A percentile compares a stretch with the other conserved stretches of the same genome.
Conservation (phyloP, 1,140 invertebrate genomes). For the Limonius californicus region DNA sequence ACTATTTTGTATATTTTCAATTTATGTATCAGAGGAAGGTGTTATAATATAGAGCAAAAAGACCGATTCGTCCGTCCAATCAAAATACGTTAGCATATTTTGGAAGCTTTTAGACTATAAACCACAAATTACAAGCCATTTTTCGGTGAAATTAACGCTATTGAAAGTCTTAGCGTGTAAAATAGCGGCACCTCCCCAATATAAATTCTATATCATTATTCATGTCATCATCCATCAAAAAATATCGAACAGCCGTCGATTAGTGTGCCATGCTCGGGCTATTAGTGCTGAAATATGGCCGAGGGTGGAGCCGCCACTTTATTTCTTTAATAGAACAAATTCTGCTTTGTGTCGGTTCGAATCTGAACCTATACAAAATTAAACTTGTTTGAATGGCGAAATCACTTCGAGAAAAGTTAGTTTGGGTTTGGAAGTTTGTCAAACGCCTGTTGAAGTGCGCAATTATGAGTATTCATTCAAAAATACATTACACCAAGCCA, state of each 20-base stretch:
- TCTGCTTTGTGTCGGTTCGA: neutral
- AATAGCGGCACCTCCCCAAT: neutral
- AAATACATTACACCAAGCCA: slow-evolving; percentile 5
- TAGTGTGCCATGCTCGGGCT: slow-evolving; percentile 13
- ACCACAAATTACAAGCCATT: neutral
- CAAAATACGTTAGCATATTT: too few species aligned
- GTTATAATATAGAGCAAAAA: too few species aligned
- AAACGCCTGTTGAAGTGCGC: slow-evolving; percentile 14
- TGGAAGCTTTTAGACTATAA: too few species aligned
- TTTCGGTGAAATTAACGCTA: neutral
- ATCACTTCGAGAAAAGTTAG: neutral
- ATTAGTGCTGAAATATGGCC: slow-evolving; percentile 27
- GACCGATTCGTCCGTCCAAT: too few species aligned
- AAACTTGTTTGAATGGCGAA: slow-evolving; percentile 7
- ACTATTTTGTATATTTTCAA: too few species aligned
- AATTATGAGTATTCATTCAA: slow-evolving; percentile 22
- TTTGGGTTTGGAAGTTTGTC: neutral
- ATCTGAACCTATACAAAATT: slow-evolving; percentile 3
- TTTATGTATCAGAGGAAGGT: too few species aligned
- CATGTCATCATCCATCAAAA: slow-evolving; percentile 33
- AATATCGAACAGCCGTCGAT: slow-evolving; percentile 29
- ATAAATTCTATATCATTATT: slow-evolving; percentile 2
- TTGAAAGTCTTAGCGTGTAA: slow-evolving; percentile 1
- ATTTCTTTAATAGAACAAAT: slow-evolving; percentile 1
- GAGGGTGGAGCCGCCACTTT: slow-evolving; percentile 15